phyloP scores from a whole-genome alignment of 1,140 invertebrate species.

The Ylistrum balloti region DNA sequence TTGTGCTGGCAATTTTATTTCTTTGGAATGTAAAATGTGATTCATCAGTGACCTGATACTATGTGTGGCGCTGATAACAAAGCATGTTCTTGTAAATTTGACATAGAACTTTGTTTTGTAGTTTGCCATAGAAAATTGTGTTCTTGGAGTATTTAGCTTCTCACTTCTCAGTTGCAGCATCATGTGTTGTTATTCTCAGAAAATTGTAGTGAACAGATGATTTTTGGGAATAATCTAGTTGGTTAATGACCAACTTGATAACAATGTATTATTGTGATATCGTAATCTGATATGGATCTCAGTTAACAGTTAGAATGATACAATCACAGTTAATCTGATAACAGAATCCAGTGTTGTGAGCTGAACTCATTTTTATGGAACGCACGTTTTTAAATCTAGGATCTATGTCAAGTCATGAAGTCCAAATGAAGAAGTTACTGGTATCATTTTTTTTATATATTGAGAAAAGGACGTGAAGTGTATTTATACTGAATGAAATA shows the following conservation, averaged over 20 bases:
- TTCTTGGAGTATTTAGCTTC: neutral
- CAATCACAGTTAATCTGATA: neutral
- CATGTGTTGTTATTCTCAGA: no score
- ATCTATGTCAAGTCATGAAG: neutral
- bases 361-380: neutral
- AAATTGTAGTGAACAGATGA: neutral
- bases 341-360: neutral
- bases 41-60: neutral
- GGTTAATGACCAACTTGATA: neutral
- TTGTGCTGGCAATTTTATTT: conserved; percentile 5
- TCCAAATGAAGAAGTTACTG: neutral
- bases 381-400: neutral
- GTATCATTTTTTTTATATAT: neutral
- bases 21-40: neutral
- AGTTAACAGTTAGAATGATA: neutral
- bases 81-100: neutral
- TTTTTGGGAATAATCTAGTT: neutral
- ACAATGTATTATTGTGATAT: neutral
- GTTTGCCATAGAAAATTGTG: neutral
- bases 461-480: neutral
- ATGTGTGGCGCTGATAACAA: neutral
- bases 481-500: neutral
- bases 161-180: neutral
- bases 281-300: no score
- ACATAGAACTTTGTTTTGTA: neutral